Evolutionary conservation across 53 echinoderm and acorn worm genomes (phyloP).

Genomic region (Holothuria leucospilota): DNA sequence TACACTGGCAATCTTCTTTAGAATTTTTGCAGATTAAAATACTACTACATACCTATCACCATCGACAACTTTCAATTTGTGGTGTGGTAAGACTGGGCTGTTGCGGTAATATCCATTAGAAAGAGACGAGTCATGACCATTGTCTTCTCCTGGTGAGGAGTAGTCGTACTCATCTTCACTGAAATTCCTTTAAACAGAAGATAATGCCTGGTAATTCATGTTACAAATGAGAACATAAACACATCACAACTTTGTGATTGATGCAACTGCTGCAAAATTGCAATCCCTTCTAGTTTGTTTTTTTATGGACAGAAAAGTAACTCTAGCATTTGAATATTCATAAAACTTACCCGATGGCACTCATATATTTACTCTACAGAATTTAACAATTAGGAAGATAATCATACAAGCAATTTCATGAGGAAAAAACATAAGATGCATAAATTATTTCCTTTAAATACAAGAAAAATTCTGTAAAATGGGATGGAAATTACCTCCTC

Average conservation of each 20-base stretch:
- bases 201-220: background rate
- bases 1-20: too few relatives aligned
- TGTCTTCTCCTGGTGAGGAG: slow-evolving; percentile 29
- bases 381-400: background rate
- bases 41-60: slow-evolving; percentile 53
- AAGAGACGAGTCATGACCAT: slow-evolving; percentile 25
- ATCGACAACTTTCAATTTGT: slow-evolving; percentile 59
- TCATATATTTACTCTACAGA: background rate
- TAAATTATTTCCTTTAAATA: background rate
- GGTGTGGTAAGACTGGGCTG: slow-evolving; percentile 75
- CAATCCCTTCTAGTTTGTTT: background rate
- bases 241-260: background rate
- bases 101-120: slow-evolving; percentile 55
- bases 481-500: slow-evolving; percentile 36
- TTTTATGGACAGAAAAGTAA: background rate
- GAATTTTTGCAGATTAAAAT: too few relatives aligned
- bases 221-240: background rate
- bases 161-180: slow-evolving; percentile 42
- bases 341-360: background rate
- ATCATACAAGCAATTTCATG: background rate
- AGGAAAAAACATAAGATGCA: background rate
- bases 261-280: background rate
- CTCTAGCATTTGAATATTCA: background rate
- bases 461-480: background rate
- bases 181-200: background rate